These are phyloP conservation scores for Phrynosoma blainvillii DNA, from an alignment of 2,113 vertebrate species.

Conservation along the genomic window DNA sequence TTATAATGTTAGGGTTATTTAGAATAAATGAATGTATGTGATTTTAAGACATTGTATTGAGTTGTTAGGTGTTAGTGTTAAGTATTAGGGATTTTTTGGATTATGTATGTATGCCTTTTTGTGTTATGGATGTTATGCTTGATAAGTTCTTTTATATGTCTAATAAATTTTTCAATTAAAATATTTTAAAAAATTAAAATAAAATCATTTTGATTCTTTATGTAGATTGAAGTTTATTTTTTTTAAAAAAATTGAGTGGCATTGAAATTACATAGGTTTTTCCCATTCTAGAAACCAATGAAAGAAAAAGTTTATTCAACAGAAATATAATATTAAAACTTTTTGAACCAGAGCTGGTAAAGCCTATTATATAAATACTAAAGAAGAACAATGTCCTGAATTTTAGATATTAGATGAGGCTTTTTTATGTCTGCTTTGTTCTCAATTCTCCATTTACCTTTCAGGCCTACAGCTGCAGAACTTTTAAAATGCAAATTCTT, in stretches of 20 bases:
- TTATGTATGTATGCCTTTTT: no score
- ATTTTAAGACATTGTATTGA: no score
- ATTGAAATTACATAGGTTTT: not conserved
- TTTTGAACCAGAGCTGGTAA: slow-evolving; percentile 48
- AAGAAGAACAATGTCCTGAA: slow-evolving; percentile 64
- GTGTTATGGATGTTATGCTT: no score
- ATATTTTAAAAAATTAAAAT: no score
- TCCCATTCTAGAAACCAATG: not conserved
- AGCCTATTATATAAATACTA: slow-evolving; percentile 55
- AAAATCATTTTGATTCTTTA: not conserved
- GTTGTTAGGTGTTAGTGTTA: no score
- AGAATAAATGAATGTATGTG: no score
- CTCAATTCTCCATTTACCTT: slow-evolving; percentile 80
- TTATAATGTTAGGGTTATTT: no score
- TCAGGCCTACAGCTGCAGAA: slow-evolving; percentile 87
- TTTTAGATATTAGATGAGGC: slow-evolving; percentile 68
- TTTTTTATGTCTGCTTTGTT: slow-evolving; percentile 77
- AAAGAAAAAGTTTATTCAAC: slow-evolving; percentile 44
- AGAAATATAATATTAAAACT: slow-evolving; percentile 4
- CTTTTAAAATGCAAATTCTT: slow-evolving; percentile 91
- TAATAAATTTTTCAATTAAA: no score
- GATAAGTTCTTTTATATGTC: no score
- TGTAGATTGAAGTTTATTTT: not conserved
- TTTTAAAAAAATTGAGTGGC: not conserved
- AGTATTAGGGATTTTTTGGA: no score